Conservation (phyloP, 2,888 invertebrate species). For the Chloroclystis v-ata region DNA sequence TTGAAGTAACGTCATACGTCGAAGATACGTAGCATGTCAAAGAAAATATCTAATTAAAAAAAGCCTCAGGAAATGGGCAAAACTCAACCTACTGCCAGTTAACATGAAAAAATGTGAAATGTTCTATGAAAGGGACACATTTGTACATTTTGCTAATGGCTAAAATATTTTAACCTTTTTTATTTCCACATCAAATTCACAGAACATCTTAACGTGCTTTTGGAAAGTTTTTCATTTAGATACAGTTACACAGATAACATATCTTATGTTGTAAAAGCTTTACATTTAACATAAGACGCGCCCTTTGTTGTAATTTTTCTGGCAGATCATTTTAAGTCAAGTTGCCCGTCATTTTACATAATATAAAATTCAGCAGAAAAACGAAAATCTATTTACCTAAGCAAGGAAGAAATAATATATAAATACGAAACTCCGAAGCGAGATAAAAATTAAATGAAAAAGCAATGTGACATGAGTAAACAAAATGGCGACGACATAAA, state of each 20-base stretch:
- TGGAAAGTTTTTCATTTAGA: too few species aligned
- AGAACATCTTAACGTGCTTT: too few species aligned
- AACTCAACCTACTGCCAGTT: neutral
- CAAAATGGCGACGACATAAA: slow-evolving; percentile 3
- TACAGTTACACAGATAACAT: too few species aligned
- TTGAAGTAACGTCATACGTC: slow-evolving; percentile 66
- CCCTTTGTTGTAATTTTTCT: too few species aligned
- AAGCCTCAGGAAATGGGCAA: slow-evolving; percentile 7
- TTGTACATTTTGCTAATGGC: too few species aligned
- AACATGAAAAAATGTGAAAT: neutral
- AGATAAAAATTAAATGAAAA: slow-evolving; percentile 44
- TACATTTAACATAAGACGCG: too few species aligned
- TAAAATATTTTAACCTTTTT: too few species aligned
- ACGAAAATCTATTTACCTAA: slow-evolving; percentile 55
- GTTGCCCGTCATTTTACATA: slow-evolving; percentile 30
- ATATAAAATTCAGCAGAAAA: slow-evolving; percentile 61
- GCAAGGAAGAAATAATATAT: slow-evolving; percentile 46
- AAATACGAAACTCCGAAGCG: slow-evolving; percentile 47
- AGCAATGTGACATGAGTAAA: slow-evolving; percentile 37
- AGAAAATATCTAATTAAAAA: slow-evolving; percentile 47
- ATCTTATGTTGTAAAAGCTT: too few species aligned
- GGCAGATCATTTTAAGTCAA: slow-evolving; percentile 4
- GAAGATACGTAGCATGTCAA: slow-evolving; percentile 67
- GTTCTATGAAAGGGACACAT: neutral
- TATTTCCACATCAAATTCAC: too few species aligned